Evolutionary conservation across 2,888 invertebrate genomes (phyloP), one percentile per base, ranked within the genome.

Genomic region (Archips crataeganus): DNA sequence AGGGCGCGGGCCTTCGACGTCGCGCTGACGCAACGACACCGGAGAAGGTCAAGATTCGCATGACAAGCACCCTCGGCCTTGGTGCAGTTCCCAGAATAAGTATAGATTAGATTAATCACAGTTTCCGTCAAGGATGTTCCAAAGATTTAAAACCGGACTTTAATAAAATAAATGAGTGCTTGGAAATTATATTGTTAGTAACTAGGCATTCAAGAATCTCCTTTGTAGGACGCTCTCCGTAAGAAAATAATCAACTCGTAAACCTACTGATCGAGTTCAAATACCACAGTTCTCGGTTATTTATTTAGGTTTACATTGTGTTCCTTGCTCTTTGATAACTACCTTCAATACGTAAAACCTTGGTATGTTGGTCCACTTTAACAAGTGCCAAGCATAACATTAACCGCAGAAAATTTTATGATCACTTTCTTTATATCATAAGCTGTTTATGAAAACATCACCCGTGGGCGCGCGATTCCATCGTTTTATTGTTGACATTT

Each of bases 241-340:
- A 72, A 73, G 71, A 80, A 75, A 83, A 81, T 80, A 83, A 82
- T 75, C 79, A 76, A 66, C 23, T 42, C 70, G 74, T 85, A 84
- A 86, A 85, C 83, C 86, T 77, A 84, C 77, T 84, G 71, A 78
- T 79, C 83, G 78, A 73, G 75, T 79, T 82, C 76, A 68, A 82
- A 82, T 77, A 80, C 78, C 80, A 71, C 75, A 79, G 74, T 79
- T 79, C 76, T 77, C 76, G 79, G 77, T 70, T 72, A 82, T 82
- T 80, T 81, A 81, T 84, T 81, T 81, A 80, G 59, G 65, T 70
- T 65, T 69, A 34, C 70, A 75, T 57, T 79, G 78, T 77, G 78
- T 79, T 64, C 65, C 76, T 78, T 82, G 78, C 79, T 77, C 77
- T 76, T 75, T 60, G 64, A 65, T 73, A 74, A 54, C 70, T 49